Evolutionary conservation across 2,113 vertebrate species (phyloP), one percentile per base, ranked within the genome.

Genomic region (Enhydra lutris): DNA sequence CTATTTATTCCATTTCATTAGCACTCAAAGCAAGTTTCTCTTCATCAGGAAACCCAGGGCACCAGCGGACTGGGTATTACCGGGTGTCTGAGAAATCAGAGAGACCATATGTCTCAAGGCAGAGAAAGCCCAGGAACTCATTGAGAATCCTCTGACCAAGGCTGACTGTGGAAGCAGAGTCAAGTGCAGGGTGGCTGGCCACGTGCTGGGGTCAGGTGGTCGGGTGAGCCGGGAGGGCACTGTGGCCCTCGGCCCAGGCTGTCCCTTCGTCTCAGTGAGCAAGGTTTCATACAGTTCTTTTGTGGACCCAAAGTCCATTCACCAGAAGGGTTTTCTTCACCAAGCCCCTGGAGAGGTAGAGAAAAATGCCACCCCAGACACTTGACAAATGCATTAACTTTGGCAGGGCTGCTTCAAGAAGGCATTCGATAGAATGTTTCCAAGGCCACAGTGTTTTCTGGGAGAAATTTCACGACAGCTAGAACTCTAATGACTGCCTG

Each of bases 391-490:
- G 29, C 7, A 65, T 86, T 47, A 50, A 17, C 45, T 87, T 95
- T 67, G 34, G 52, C 89, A 92, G 21, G 20, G 74, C 82, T 97
- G 93, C 97, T 97, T 97, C 81, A 65, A 94, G 95, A 78, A 94
- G 95, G 59, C 45, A 15, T 91, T 96, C 91, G 36, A 86, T 20
- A 85, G 24, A 47, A 79, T 3, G 2, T 87, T 98, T 96, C 95
- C 74, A 97, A 96, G 95, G 96, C 73, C 81, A 89, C 47, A 93
- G 74, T 96, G 36, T 96, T 98, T 88, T 95, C 61, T 29, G 23
- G 78, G 90, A 97, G 52, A 92, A 97, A 97, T 98, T 97, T 97
- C 89, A 95, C 57, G 78, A 36, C 52, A 93, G 91, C 57, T 93
- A 96, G 93, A 94, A 96, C 82, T 67, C 57, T 95, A 98, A 97